Conservation (phyloP, 2,888 invertebrate species). For the Andrena haemorrhoa region DNA sequence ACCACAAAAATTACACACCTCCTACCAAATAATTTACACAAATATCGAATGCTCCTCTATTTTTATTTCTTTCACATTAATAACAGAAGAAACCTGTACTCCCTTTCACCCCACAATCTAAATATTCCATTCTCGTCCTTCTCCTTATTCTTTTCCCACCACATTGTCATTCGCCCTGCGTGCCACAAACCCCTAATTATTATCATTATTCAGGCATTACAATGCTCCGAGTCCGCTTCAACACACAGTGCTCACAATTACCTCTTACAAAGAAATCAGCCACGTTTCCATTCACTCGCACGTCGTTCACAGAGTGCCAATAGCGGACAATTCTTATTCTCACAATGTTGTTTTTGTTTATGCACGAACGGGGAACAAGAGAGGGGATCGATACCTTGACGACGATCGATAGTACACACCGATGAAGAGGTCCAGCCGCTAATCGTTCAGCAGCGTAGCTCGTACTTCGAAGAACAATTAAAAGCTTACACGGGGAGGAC, state of each 20-base stretch:
- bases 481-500: neutral
- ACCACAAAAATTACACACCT: no score
- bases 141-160: no score
- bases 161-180: no score
- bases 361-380: slow-evolving; percentile 54
- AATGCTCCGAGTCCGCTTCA: neutral
- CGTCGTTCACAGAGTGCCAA: slow-evolving; percentile 25
- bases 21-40: no score
- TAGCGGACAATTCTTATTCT: slow-evolving; percentile 48
- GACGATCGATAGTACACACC: slow-evolving; percentile 57
- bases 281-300: slow-evolving; percentile 32
- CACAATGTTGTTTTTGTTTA: slow-evolving; percentile 63
- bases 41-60: no score
- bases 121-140: no score
- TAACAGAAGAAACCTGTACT: no score
- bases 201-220: neutral
- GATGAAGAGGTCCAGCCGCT: slow-evolving; percentile 42
- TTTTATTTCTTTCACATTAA: no score
- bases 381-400: slow-evolving; percentile 42
- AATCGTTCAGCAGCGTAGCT: slow-evolving; percentile 34
- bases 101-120: no score
- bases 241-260: neutral
- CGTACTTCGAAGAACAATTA: slow-evolving; percentile 14
- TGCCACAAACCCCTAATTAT: no score
- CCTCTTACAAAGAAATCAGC: slow-evolving; percentile 16